These are phyloP conservation scores for Luidia sarsii DNA, from an alignment of 53 echinoderm and acorn worm genomes.

Conservation along the genomic window DNA sequence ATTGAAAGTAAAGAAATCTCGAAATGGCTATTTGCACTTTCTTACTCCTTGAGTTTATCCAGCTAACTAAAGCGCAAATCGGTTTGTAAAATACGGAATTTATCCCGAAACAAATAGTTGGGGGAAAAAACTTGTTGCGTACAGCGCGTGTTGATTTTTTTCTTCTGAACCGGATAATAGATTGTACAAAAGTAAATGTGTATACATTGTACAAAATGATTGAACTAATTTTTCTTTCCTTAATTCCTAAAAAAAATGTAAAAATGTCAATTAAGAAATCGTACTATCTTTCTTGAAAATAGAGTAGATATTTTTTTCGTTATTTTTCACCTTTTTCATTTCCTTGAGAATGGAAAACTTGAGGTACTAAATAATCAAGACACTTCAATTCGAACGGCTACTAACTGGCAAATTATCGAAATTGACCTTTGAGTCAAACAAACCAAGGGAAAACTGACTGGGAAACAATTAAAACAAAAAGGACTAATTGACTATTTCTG, in stretches of 20 bases:
- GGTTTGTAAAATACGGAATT: no score
- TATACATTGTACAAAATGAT: conserved; percentile 24
- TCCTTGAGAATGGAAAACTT: neutral
- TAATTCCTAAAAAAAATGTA: neutral
- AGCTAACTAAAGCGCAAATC: no score
- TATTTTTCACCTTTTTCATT: neutral
- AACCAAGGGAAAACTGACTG: no score
- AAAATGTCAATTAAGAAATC: conserved; percentile 4
- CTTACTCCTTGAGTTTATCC: neutral
- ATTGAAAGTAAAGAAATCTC: neutral
- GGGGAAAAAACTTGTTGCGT: neutral
- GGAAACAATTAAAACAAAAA: neutral
- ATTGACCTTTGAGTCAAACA: no score
- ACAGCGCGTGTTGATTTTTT: neutral
- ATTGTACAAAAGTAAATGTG: conserved; percentile 31
- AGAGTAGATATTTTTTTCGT: neutral
- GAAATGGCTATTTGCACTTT: neutral
- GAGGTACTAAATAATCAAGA: no score
- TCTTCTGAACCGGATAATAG: neutral
- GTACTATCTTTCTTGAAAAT: conserved; percentile 1
- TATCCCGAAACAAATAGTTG: no score
- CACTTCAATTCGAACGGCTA: no score
- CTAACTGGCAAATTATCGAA: neutral
- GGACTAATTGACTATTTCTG: neutral
- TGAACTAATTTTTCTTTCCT: neutral